These are phyloP conservation scores for Halocynthia roretzi DNA, from an alignment of 23 tunicate species.

Conservation along the genomic window DNA sequence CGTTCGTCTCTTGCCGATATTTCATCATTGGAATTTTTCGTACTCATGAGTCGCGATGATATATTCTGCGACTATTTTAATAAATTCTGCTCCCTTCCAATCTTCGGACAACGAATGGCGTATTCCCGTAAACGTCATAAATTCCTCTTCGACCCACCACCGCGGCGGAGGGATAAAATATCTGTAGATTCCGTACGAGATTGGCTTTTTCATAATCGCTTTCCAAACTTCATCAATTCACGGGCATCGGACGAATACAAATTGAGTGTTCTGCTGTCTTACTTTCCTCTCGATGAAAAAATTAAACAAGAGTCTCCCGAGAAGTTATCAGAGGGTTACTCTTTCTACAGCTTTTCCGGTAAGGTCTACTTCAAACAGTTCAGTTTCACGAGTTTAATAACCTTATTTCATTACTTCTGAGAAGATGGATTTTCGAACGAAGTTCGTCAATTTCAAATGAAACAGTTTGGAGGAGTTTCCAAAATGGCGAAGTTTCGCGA, in stretches of 20 bases:
- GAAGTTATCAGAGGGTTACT: no score
- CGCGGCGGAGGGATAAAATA: conserved; percentile 11
- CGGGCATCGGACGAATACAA: conserved; percentile 18
- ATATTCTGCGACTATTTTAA: conserved; percentile 78
- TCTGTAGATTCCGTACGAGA: conserved; percentile 33
- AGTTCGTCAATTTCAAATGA: neutral
- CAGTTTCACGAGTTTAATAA: no score
- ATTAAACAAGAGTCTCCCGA: no score
- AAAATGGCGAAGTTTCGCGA: conserved; percentile 26
- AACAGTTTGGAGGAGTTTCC: conserved; percentile 11
- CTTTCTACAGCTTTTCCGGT: no score
- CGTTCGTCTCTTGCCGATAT: no score
- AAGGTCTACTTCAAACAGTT: no score
- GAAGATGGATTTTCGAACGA: no score
- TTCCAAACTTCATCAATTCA: conserved; percentile 16
- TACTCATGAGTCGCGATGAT: conserved; percentile 19
- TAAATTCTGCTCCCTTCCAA: conserved; percentile 86
- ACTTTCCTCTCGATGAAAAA: no score
- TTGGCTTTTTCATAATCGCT: conserved; percentile 43
- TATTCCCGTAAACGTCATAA: conserved; percentile 4
- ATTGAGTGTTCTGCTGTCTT: conserved; percentile 2
- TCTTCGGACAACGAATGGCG: conserved; percentile 77
- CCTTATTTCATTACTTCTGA: no score
- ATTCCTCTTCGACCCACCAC: conserved; percentile 73
- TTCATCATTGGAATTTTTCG: conserved; percentile 8